These are phyloP conservation scores for Pyrochroa serraticornis DNA, from an alignment of 2,888 invertebrate genomes.

Conservation along the genomic window DNA sequence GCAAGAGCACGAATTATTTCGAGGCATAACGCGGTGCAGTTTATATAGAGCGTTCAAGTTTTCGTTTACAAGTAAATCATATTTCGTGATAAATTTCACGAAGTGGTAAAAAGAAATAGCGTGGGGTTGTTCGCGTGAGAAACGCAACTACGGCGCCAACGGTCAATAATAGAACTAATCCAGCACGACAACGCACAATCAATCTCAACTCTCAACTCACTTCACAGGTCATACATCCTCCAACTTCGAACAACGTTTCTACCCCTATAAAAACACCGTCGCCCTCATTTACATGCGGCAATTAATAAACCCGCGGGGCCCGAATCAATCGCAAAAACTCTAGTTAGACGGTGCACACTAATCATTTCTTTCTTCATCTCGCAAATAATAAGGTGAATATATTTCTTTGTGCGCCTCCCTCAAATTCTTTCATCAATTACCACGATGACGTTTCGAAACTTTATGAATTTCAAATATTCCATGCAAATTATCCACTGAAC, in stretches of 20 bases:
- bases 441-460: conserved; percentile 10
- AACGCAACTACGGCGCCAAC: conserved; percentile 44
- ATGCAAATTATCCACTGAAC: conserved; percentile 16
- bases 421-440: conserved; percentile 5
- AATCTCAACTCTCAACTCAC: conserved; percentile 44
- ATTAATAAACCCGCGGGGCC: no score
- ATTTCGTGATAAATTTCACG: conserved; percentile 49
- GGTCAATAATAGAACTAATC: conserved; percentile 47
- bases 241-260: conserved; percentile 17
- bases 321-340: no score
- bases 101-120: conserved; percentile 46
- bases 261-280: conserved; percentile 17
- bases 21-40: conserved; percentile 1
- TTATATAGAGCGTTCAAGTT: conserved; percentile 33
- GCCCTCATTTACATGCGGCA: conserved; percentile 13
- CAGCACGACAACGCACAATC: conserved; percentile 52
- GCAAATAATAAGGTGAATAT: no score
- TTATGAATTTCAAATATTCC: conserved; percentile 12
- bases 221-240: conserved; percentile 34
- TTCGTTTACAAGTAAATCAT: conserved; percentile 44
- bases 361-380: no score
- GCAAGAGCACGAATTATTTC: background rate
- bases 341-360: no score
- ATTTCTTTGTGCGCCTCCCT: background rate
- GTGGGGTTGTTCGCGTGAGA: conserved; percentile 44